These are phyloP conservation scores for Perca fluviatilis DNA, from an alignment of 2,113 vertebrate species.

Conservation along the genomic window DNA sequence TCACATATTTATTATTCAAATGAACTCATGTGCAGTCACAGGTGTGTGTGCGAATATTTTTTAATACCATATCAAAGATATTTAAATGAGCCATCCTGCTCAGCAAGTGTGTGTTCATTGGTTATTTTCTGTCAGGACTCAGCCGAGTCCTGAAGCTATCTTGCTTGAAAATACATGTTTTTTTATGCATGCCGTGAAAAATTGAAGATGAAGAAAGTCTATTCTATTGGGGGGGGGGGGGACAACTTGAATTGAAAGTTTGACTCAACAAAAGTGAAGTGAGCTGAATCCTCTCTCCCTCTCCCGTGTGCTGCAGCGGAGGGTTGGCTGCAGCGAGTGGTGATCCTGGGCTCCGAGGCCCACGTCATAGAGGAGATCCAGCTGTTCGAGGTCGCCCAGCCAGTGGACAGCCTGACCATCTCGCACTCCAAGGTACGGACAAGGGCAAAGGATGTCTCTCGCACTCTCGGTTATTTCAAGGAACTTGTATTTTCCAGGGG, in stretches of 20 bases:
- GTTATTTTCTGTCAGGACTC: neutral
- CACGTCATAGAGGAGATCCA: slow-evolving; percentile 97
- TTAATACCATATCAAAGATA: slow-evolving; percentile 14
- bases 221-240: neutral
- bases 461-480: too few species aligned
- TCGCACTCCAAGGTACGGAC: slow-evolving; percentile 89
- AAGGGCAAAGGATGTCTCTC: neutral
- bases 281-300: slow-evolving; percentile 17
- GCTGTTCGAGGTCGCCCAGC: slow-evolving; percentile 90
- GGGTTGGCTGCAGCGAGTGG: slow-evolving; percentile 94
- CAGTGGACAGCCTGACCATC: slow-evolving; percentile 92
- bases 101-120: slow-evolving; percentile 8
- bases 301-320: slow-evolving; percentile 80
- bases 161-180: slow-evolving; percentile 33
- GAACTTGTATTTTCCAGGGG: neutral
- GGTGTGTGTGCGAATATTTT: slow-evolving; percentile 13
- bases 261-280: neutral
- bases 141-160: neutral
- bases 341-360: slow-evolving; percentile 86
- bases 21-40: slow-evolving; percentile 7
- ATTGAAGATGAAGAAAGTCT: neutral
- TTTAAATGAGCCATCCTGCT: slow-evolving; percentile 30
- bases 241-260: slow-evolving; percentile 18
- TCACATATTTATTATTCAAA: slow-evolving; percentile 20
- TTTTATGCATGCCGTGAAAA: slow-evolving; percentile 30